phyloP scores from a whole-genome alignment of 2,888 invertebrate genomes.

The Drosophila lutescens region DNA sequence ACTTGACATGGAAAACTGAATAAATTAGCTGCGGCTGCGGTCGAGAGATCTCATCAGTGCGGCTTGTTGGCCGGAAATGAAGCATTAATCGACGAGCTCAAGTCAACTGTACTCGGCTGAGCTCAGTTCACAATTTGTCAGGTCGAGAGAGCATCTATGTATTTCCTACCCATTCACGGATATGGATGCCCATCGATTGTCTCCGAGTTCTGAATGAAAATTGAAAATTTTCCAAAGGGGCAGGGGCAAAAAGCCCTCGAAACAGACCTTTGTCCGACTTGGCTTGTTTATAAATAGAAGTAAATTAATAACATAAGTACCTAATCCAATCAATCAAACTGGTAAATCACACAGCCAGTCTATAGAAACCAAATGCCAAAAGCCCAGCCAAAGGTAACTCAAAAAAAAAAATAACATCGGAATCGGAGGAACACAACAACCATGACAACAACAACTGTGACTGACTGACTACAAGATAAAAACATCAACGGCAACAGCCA shows the following conservation, averaged over 20 bases:
- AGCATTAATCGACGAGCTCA: conserved; percentile 63
- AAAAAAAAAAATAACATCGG: conserved; percentile 22
- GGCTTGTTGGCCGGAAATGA: conserved; percentile 60
- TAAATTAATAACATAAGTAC: conserved; percentile 83
- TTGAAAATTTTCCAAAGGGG: conserved; percentile 48
- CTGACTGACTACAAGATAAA: conserved; percentile 79
- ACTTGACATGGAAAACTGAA: conserved; percentile 50
- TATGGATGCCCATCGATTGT: conserved; percentile 48
- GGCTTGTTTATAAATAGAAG: conserved; percentile 78
- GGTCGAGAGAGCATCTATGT: conserved; percentile 23
- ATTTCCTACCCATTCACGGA: conserved; percentile 67
- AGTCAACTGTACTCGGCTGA: conserved; percentile 28
- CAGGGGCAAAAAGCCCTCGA: conserved; percentile 25
- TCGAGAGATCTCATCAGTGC: conserved; percentile 3
- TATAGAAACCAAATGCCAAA: conserved; percentile 63
- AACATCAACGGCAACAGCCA: conserved; percentile 78
- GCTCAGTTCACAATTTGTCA: conserved; percentile 64
- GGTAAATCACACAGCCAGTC: conserved; percentile 72
- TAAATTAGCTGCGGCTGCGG: conserved; percentile 40
- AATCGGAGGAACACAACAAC: conserved; percentile 33
- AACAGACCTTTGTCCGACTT: conserved; percentile 62
- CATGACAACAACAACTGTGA: conserved; percentile 59
- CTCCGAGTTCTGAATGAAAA: conserved; percentile 68
- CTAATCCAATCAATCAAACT: conserved; percentile 83
- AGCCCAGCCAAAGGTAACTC: conserved; percentile 67